A percentile compares a stretch with the other conserved stretches of the same genome.
Evolutionary conservation across 1,140 invertebrate species (phyloP).

Genomic region (Acromyrmex charruanus): DNA sequence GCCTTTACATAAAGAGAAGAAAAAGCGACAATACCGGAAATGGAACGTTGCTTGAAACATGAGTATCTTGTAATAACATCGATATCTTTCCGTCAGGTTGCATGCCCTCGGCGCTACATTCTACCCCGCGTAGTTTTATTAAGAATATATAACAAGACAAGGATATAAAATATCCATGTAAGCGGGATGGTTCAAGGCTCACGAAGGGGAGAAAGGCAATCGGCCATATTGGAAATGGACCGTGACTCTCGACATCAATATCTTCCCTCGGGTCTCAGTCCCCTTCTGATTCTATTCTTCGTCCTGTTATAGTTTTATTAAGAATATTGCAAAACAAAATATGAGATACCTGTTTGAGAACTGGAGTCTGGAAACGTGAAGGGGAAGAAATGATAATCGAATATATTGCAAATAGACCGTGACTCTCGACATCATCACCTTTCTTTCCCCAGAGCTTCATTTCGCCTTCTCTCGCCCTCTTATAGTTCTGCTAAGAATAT

Average conservation of each 20-base stretch:
- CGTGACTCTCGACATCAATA: constrained; percentile 61
- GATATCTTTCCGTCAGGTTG: constrained; percentile 34
- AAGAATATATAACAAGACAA: constrained; percentile 48
- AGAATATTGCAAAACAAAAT: constrained; percentile 38
- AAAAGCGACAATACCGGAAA: constrained; percentile 24
- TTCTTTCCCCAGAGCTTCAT: constrained; percentile 23
- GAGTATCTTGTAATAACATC: constrained; percentile 43
- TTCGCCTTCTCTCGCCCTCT: background rate
- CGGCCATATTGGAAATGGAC: constrained; percentile 55
- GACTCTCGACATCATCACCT: constrained; percentile 51
- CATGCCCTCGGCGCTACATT: constrained; percentile 19
- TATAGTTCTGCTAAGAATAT: constrained; percentile 26
- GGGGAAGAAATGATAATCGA: constrained; percentile 34
- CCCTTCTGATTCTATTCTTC: background rate
- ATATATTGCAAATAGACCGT: constrained; percentile 42
- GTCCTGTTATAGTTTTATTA: constrained; percentile 48
- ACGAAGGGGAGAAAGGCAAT: constrained; percentile 41
- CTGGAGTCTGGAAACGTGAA: background rate
- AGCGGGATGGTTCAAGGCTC: background rate
- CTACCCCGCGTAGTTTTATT: constrained; percentile 36
- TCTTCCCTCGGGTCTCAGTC: constrained; percentile 2
- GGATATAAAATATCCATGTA: constrained; percentile 48
- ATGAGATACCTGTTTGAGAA: constrained; percentile 22
- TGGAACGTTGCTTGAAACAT: constrained; percentile 34
- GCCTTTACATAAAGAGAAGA: background rate